Evolutionary conservation across 2,797 vertebrate species (phyloP), one percentile per base, ranked within the genome.

Genomic region (Aselliscus stoliczkanus): DNA sequence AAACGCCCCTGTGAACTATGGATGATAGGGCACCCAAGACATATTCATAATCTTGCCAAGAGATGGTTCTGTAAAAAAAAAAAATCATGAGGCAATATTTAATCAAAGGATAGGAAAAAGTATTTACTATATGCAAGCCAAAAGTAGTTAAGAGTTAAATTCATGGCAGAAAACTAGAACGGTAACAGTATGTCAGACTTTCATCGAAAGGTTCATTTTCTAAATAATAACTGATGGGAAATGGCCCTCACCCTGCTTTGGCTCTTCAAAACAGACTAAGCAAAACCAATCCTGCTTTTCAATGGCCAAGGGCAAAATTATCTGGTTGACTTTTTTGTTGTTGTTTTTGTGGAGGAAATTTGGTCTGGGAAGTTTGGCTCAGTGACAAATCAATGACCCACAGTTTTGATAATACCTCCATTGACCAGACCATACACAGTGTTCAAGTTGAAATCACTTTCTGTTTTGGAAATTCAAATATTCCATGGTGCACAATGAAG

Each of bases 381-480:
- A 12, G 52, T 80, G 77, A 93, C 73, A 88, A 93, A 77, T 47
- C 44, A 82, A 52, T 88, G 84, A 65, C 85, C 82, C 69, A 90
- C 21, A 88, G 70, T 62, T 90, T 72, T 92, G 77, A 93, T 50
- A 90, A 42, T 95, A 47, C 93, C 73, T 93, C 82, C 44, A 88
- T 23, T 70, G 82, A 29, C 37, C 93, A 95, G 65, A 87, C n/a
- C n/a, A n/a, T n/a, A n/a, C n/a, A n/a, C 20, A 62, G n/a, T 39
- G 31, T 96, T 25, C 86, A 91, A 88, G 64, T 50, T 92, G 77
- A 93, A 88, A 47, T 72, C 72, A 96, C 64, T 73, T 65, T 81
- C 34, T 67, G 44, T 79, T 79, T 75, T 44, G 29, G 79, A 92
- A 93, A 92, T 70, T 90, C 25, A 93, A 52, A 88, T 82, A 50